phyloP scores from a whole-genome alignment of 2,888 invertebrate genomes.

The Crepidodera aurea region DNA sequence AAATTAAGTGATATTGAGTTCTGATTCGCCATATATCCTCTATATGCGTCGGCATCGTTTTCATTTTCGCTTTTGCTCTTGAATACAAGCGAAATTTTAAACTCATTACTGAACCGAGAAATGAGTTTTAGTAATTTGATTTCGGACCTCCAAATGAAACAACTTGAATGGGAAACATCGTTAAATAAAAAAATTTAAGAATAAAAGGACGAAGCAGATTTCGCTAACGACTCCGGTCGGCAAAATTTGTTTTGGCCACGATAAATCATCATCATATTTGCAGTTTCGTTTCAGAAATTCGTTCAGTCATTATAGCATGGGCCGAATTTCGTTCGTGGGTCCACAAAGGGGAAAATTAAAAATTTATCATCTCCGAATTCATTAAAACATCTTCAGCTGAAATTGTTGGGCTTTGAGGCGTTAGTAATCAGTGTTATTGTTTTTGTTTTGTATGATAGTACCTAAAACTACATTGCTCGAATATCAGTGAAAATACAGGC shows the following conservation, averaged over 20 bases:
- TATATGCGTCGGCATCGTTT: too few species aligned
- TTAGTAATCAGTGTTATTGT: too few species aligned
- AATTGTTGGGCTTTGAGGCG: too few species aligned
- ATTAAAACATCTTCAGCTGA: neutral
- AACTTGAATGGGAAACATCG: neutral
- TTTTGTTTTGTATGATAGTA: too few species aligned
- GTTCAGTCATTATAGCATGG: neutral
- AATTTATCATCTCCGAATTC: neutral
- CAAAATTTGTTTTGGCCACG: neutral
- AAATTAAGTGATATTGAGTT: too few species aligned
- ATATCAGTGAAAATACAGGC: too few species aligned
- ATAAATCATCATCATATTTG: conserved; percentile 5
- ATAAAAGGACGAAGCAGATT: neutral
- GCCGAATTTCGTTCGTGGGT: neutral
- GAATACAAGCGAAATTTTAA: neutral
- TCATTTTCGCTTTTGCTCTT: neutral
- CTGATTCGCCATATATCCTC: too few species aligned
- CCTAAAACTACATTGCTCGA: too few species aligned
- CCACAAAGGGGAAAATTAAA: neutral
- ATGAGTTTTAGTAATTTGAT: neutral
- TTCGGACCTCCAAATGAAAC: neutral
- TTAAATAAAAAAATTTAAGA: neutral
- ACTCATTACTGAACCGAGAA: neutral
- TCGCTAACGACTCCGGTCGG: neutral
- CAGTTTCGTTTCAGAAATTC: neutral